Evolutionary conservation across 1,140 invertebrate genomes (phyloP).

Genomic region (Pogonomyrmex californicus): DNA sequence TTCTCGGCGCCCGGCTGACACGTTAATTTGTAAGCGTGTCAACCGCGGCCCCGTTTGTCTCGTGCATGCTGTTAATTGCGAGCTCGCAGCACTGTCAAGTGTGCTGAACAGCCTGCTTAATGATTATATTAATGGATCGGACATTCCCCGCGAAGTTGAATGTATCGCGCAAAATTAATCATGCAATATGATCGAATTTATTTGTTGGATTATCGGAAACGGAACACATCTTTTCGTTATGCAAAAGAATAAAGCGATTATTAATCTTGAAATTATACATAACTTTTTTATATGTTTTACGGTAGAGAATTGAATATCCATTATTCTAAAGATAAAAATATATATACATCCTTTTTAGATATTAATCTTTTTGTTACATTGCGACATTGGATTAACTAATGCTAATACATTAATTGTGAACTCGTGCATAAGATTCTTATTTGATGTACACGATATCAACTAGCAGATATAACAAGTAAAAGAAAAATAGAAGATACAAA

Average conservation of each 20-base stretch:
- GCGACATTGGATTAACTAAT: neutral
- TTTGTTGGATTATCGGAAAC: neutral
- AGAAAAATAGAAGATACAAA: conserved; percentile 13
- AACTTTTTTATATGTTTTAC: neutral
- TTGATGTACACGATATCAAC: neutral
- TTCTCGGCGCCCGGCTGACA: conserved; percentile 53
- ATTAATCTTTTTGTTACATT: neutral
- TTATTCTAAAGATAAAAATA: neutral
- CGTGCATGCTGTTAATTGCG: conserved; percentile 59
- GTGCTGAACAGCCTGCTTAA: conserved; percentile 61
- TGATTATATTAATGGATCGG: conserved; percentile 61
- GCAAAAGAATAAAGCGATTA: conserved; percentile 2
- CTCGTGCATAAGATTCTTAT: conserved; percentile 6
- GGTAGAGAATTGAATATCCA: neutral
- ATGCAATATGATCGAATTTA: conserved; percentile 3
- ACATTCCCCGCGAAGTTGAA: conserved; percentile 13
- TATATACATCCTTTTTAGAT: neutral
- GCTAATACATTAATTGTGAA: conserved; percentile 37
- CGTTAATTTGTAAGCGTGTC: conserved; percentile 64
- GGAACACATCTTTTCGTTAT: no score
- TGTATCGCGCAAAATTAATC: conserved; percentile 40
- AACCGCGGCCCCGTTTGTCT: conserved; percentile 58
- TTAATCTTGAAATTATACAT: neutral
- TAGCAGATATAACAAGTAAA: conserved; percentile 5
- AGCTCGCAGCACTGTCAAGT: conserved; percentile 57